Evolutionary conservation across 2,797 vertebrate genomes (phyloP), one percentile per base, ranked within the genome.

Genomic region (Anguilla pacifica): DNA sequence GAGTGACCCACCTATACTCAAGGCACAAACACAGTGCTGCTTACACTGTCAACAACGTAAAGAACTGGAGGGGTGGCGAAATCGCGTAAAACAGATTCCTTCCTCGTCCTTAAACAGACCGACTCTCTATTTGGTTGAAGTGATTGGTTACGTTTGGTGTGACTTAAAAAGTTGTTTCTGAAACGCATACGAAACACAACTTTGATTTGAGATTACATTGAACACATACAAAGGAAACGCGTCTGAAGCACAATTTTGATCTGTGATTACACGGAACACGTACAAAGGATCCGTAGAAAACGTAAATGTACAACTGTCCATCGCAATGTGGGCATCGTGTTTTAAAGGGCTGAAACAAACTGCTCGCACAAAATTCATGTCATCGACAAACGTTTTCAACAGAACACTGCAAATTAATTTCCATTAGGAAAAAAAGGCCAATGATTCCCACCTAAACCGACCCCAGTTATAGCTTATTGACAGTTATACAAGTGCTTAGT

Each of bases 331-430:
- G 77, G 64, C 79, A n/a, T 83, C 86, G 91, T 85, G 67, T 87
- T 79, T 87, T 59, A 83, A 70, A 86, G 85, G 88, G 77, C 91
- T 88, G 59, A 89, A 91, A 92, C 89, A 90, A 89, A 94, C 91
- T 89, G 35, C 88, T 89, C 90, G 90, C 92, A 93, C 85, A 91
- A 85, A 91, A 91, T 96, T 96, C 93, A 94, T 95, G 96, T 96
- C 93, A 89, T 72, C 72, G 89, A 92, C 90, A 91, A 84, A 92
- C 81, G 72, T 94, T 94, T 96, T 96, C 96, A 97, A 97, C 95
- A 96, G 96, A 97, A 97, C 96, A 97, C 96, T 97, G 96, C 96
- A 95, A 96, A 90, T 94, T 89, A 94, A 96, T 90, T 90, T 94
- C 91, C 95, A 94, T 59, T 61, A 57, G 70, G 72, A 83, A 89